These are phyloP conservation scores for Scaptomyza graminum DNA, from an alignment of 1,140 invertebrate genomes.

Conservation along the genomic window DNA sequence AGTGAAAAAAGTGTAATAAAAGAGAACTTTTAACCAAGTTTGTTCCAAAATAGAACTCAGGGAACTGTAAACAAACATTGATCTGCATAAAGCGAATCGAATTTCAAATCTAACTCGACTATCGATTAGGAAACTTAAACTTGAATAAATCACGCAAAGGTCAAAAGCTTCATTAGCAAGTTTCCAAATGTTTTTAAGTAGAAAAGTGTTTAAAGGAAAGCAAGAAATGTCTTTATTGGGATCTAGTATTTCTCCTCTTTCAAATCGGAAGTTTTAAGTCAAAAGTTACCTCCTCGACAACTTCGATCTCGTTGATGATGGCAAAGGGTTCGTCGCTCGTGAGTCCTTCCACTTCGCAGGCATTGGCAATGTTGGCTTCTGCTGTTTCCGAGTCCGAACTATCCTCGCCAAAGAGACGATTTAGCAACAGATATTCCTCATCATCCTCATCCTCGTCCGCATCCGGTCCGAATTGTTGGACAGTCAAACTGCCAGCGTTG, in stretches of 20 bases:
- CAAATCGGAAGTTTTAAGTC: no score
- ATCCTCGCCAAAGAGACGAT: conserved; percentile 43
- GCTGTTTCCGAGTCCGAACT: conserved; percentile 38
- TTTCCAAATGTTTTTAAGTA: no score
- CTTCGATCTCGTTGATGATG: conserved; percentile 64
- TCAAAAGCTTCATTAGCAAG: conserved; percentile 59
- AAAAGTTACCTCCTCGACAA: conserved; percentile 66
- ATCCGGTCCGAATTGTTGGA: conserved; percentile 52
- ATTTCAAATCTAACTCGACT: background rate
- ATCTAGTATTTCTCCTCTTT: no score
- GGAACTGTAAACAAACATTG: no score
- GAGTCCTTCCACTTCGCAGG: conserved; percentile 67
- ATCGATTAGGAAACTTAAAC: background rate
- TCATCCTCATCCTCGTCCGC: conserved; percentile 28
- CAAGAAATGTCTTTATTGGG: no score
- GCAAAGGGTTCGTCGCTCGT: conserved; percentile 57
- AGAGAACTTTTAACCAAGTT: no score
- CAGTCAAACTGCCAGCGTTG: conserved; percentile 47
- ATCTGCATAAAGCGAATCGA: no score
- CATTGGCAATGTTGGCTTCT: conserved; percentile 44
- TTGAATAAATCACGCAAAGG: conserved; percentile 52
- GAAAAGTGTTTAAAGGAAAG: no score
- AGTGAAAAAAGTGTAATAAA: no score
- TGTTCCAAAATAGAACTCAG: no score
- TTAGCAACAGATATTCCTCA: conserved; percentile 44